Evolutionary conservation across 2,888 invertebrate species (phyloP), one percentile per base, ranked within the genome.

Genomic region (Pimpla rufipes): DNA sequence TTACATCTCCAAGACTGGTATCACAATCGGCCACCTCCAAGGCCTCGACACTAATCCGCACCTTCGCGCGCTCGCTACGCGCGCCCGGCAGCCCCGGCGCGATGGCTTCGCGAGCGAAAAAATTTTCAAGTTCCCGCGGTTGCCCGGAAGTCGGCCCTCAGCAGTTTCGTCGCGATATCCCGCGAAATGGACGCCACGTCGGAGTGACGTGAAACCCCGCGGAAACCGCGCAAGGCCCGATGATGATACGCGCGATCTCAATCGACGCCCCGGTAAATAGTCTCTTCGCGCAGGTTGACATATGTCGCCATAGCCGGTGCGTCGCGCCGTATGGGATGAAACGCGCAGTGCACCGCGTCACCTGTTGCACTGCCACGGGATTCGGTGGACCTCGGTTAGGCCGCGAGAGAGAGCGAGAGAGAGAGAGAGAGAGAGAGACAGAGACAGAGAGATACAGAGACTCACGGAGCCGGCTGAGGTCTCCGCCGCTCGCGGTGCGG

Each of bases 1-100:
- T 93, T 92, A 93, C 93, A 93, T 93, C 90, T 92, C 93, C 90
- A 90, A 87, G 88, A 89, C 87, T 89, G 86, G 79, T 86, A 86
- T 90, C 91, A 89, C 89, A 90, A 85, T 83, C 87, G 85, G 88
- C 87, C 86, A 86, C 88, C 87, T 86, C 84, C 86, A 85, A 84
- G 86, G 85, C 84, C 87, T 70, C 84, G 59, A 79, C 87, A 81
- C 85, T 79, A 23, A 74, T 66, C 47, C 73, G 78, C 70, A n/a
- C 18, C 45, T 79, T n/a, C n/a, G n/a, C 52, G 37, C 52, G 57
- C 35, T 29, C 45, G 50, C 64, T 21, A 64, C 62, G 21, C 55
- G 55, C 52, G 37, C 64, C 67, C 29, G 16, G 18, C n/a, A 50
- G 5, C 68, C 16, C 23, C 50, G 35, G 66, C 64, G 29, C 8